Evolutionary conservation across 1,140 invertebrate genomes (phyloP), one percentile per base, ranked within the genome.

Genomic region (Caenorhabditis tropicalis): DNA sequence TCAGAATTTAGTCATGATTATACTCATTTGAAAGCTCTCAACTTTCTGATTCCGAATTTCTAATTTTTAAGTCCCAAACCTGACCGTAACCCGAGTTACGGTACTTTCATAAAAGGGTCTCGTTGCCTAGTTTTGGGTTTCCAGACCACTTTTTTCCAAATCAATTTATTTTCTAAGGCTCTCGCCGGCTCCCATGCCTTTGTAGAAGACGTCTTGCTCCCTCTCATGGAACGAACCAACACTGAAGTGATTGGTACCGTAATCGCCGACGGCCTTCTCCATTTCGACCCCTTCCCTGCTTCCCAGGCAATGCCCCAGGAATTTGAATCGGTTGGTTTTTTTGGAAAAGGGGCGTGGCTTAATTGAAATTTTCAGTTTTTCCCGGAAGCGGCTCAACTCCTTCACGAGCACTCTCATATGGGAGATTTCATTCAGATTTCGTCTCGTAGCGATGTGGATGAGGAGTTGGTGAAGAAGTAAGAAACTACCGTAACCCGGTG

Each of bases 151-250:
- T 51, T 21, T 21, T 1, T 51, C 9, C 2, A 4, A 7, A 51
- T n/a, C 21, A n/a, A n/a, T 51, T 2, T 36, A 70, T 10, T 49
- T 27, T 79, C 79, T 24, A 31, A 84, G 74, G 60, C 70, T 5
- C 46, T 84, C 21, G 53, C 83, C 33, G 83, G 83, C 16, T 74
- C 58, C 56, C 83, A 84, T 49, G 83, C 83, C 0, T 84, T 84
- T 33, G 83, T 84, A 5, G 83, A 84, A 80, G 83, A 84, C 49
- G 83, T 84, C 7, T 48, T 84, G 27, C 65, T 84, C n/a, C 83
- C 83, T 1, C 74, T 84, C 5, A 51, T 84, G 51, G 70, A 74
- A 31, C 65, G 83, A 3, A 46, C 70, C 53, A 80, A 84, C 27
- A 49, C 46, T 1, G 80, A 43, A 31, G 79, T 84, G 2, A 33